phyloP scores from a whole-genome alignment of 2,113 vertebrate species.

The Garra rufa region DNA sequence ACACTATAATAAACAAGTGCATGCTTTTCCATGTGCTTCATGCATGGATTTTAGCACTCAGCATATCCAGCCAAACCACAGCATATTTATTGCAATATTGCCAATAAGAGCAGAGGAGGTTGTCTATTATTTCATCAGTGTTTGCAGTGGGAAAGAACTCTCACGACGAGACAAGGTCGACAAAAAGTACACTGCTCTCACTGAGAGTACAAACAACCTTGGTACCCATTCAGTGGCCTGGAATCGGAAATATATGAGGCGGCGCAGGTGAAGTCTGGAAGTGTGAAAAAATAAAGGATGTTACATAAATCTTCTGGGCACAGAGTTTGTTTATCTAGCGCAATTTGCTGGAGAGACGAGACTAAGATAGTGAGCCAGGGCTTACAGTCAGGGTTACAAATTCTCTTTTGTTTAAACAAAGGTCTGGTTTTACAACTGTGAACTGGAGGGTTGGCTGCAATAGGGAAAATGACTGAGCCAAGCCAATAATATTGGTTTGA shows the following conservation, averaged over 20 bases:
- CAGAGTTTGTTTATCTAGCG: not conserved
- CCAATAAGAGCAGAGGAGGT: not conserved
- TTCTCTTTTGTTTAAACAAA: slow-evolving; percentile 25
- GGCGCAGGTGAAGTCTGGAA: not conserved
- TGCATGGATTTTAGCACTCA: not conserved
- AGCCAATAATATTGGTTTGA: not conserved
- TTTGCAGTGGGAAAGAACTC: not conserved
- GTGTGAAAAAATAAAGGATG: slow-evolving; percentile 3
- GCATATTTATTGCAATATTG: slow-evolving; percentile 10
- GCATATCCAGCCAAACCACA: not conserved
- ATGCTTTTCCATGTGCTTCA: not conserved
- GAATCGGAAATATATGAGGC: slow-evolving; percentile 8
- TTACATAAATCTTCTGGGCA: slow-evolving; percentile 22
- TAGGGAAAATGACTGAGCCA: not conserved
- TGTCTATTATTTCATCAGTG: not conserved
- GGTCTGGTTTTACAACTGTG: not conserved
- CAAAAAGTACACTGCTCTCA: not conserved
- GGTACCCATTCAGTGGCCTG: not conserved
- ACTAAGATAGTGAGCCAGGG: not conserved
- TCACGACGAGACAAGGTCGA: not conserved
- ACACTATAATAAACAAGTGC: not conserved
- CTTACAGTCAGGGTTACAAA: not conserved
- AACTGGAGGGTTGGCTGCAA: not conserved
- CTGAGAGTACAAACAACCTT: not conserved
- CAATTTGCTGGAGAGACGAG: not conserved